These are phyloP conservation scores for Xenopus petersii DNA, from an alignment of 2,797 vertebrate genomes.

Conservation along the genomic window DNA sequence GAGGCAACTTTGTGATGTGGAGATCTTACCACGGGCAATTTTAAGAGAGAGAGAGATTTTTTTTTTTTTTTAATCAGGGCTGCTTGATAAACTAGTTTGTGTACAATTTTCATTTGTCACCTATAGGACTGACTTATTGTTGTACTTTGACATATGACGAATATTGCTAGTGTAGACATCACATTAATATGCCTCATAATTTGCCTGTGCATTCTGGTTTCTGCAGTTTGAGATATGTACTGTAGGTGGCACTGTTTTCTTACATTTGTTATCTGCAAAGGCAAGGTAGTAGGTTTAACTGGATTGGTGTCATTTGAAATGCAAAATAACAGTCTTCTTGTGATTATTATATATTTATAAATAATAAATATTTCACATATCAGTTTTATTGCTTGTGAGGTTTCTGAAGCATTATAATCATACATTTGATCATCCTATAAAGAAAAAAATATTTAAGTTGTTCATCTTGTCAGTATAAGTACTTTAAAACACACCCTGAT, in stretches of 20 bases:
- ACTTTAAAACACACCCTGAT: no score
- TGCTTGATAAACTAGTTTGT: no score
- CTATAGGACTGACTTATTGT: no score
- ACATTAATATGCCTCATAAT: background rate
- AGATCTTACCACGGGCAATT: no score
- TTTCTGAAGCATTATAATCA: background rate
- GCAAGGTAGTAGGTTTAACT: background rate
- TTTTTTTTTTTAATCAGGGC: no score
- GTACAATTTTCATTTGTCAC: no score
- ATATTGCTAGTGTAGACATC: background rate
- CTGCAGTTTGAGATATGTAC: background rate
- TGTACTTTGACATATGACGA: no score
- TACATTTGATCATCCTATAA: no score
- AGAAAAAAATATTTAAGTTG: no score
- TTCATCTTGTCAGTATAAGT: no score
- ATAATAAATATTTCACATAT: background rate
- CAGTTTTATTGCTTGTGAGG: background rate
- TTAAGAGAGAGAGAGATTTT: no score
- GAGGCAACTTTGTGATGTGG: no score
- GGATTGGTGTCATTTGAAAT: background rate
- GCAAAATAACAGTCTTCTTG: background rate
- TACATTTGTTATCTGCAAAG: background rate
- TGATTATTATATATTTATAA: background rate
- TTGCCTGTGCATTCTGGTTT: background rate
- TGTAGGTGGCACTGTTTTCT: background rate